A percentile compares a stretch with the other conserved stretches of the same genome.
These are phyloP conservation scores for Bombyx mori DNA, from an alignment of 1,140 invertebrate genomes.

Conservation along the genomic window DNA sequence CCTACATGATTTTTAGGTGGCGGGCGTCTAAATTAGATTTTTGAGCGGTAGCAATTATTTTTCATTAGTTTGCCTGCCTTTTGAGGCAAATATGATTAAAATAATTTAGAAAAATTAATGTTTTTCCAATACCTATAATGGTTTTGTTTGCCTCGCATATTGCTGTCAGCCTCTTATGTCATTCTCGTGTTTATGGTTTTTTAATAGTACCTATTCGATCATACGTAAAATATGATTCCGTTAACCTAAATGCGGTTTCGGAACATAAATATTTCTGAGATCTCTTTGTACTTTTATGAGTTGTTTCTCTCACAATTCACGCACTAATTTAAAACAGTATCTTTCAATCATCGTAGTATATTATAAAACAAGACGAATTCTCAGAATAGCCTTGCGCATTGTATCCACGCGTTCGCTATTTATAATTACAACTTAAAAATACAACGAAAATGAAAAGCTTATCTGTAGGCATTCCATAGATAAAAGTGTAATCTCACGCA, in stretches of 20 bases:
- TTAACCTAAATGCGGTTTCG: slow-evolving; percentile 32
- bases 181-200: slow-evolving; percentile 23
- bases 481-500: slow-evolving; percentile 21
- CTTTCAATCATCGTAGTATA: slow-evolving; percentile 39
- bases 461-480: slow-evolving; percentile 16
- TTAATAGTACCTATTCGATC: slow-evolving; percentile 18
- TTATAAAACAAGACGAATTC: slow-evolving; percentile 56
- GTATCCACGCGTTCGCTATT: slow-evolving; percentile 62
- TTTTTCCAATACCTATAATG: too few relatives aligned
- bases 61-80: too few relatives aligned
- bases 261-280: slow-evolving; percentile 30
- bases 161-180: not conserved
- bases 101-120: too few relatives aligned
- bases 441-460: slow-evolving; percentile 26
- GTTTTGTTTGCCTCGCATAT: too few relatives aligned
- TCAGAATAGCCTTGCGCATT: slow-evolving; percentile 58
- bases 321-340: slow-evolving; percentile 30
- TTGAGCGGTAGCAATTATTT: too few relatives aligned
- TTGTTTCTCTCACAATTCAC: slow-evolving; percentile 27
- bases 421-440: slow-evolving; percentile 59
- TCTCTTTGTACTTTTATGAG: slow-evolving; percentile 32
- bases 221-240: slow-evolving; percentile 25
- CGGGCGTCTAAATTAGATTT: too few relatives aligned
- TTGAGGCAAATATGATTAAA: too few relatives aligned
- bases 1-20: too few relatives aligned